A percentile compares a stretch with the other conserved stretches of the same genome.
Conservation (phyloP, 2,888 invertebrate genomes). For the Galerucella calmariensis region DNA sequence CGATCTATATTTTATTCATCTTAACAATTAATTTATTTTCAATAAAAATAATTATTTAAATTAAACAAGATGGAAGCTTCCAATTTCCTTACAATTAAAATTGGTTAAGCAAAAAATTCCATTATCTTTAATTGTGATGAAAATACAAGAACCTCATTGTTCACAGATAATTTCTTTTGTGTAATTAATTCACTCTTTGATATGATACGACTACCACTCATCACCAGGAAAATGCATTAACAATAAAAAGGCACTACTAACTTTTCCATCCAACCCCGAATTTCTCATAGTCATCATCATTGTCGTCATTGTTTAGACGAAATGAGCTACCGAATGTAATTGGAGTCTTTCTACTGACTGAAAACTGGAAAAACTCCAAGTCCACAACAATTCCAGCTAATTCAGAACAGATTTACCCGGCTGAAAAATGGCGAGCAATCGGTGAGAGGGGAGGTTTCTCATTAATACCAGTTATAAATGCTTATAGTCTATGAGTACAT, state of each 20-base stretch:
- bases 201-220: constrained; percentile 39
- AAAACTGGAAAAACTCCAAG: constrained; percentile 41
- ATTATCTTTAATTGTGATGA: constrained; percentile 12
- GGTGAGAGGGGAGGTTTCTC: constrained; percentile 34
- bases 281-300: constrained; percentile 32
- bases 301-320: constrained; percentile 43
- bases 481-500: constrained; percentile 48
- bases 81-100: not conserved
- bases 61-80: not conserved
- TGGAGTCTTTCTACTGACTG: constrained; percentile 43
- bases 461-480: constrained; percentile 49
- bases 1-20: too few species aligned
- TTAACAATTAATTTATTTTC: too few species aligned
- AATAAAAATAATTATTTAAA: too few species aligned
- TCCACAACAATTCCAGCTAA: constrained; percentile 47
- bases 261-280: constrained; percentile 24
- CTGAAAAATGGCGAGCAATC: constrained; percentile 42
- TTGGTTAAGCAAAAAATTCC: not conserved
- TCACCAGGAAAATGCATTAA: constrained; percentile 39
- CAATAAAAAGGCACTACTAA: constrained; percentile 23
- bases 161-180: constrained; percentile 22
- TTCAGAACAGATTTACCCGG: constrained; percentile 49
- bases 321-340: constrained; percentile 47
- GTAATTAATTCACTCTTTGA: constrained; percentile 34
- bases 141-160: constrained; percentile 18